Base-by-base conservation (phyloP, 2,888 invertebrate genomes). In the Monopis laevigella region DNA sequence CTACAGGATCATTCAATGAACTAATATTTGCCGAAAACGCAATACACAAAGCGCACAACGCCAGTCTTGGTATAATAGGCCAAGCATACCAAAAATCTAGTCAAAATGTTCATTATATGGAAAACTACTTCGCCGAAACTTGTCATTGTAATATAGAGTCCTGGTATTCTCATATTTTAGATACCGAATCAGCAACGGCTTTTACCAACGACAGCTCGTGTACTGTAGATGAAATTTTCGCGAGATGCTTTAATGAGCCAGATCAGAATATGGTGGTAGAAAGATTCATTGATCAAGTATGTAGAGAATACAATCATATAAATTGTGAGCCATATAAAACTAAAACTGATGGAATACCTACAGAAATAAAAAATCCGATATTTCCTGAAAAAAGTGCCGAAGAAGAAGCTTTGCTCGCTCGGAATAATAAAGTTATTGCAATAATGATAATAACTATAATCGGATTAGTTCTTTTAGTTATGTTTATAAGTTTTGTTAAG, bases 221-320 rank as follows among this genome's bases (percentile, higher is more conserved):
- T 56, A 78, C 83, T 0, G 83, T 89, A 0, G 80, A 82, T 43
- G 66, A 80, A 43, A 63, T 82, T 29, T 65, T 88, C 13, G 84
- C 87, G 2, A 70, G 75, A 28, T 90, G 90, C 56, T 87, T 87
- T 54, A 84, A 86, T 45, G 72, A 87, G 5, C 83, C 83, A 0
- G 83, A 86, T 49, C 88, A 86, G 32, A 84, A 86, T 44, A 82
- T 88, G 57, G 61, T 82, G 41, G 83, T 88, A 55, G 58, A 74
- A 29, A 88, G 87, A 51, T 89, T 86, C 55, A 82, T 85, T 1
- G 74, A 82, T 29, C 65, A 82, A 32, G 83, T 87, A 11, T 89
- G 89, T 52, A 74, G 63, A 3, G 72, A 71, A 5, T 67, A 65
- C 39, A 46, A 71, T 8, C 67, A 66, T 10, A 82, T 88, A 19